Base-by-base conservation (phyloP, 1,140 invertebrate species). In the Cardiocondyla obscurior region DNA sequence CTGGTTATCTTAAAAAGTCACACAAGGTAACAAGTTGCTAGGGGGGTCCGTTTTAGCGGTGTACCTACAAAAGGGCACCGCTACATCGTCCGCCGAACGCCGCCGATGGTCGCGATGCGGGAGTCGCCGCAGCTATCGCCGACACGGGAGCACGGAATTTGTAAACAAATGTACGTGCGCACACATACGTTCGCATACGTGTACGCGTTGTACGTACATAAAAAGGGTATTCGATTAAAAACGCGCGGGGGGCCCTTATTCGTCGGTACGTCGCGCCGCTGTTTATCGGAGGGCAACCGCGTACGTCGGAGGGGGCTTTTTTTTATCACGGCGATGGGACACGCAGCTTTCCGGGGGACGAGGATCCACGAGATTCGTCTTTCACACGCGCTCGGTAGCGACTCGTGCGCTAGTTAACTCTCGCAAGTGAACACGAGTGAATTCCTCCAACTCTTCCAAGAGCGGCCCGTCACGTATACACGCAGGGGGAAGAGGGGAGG, bases 1-100 rank as follows among this genome's bases (percentile, higher is more conserved):
- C 44, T n/a, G n/a, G n/a, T 84, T 70, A 85, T 87, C 86, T 90
- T 81, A 79, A 86, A 81, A 79, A 85, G 72, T 53, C 19, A 67
- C 33, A 67, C 51, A 10, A 36, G n/a, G 19, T 30, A 67, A n/a
- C 7, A 67, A 87, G 58, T 22, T 25, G 58, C 30, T 5, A 46
- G 42, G 44, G 76, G 49, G 72, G 12, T 65, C 14, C 16, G 7
- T 10, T 7, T 30, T 3, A 19, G 33, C 42, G 10, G 28, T 14
- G 28, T 30, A 51, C 60, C 28, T 72, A 28, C n/a, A 58, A 25
- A 30, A 60, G 44, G 46, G 28, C 58, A 4, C 44, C 30, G 25
- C 36, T 67, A 57, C 65, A 58, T 57, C 28, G 39, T 72, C 12
- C 25, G 6, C 6, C 16, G 16, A 19, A 25, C 19, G 49, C 28